These are phyloP conservation scores for Muscicapa comitata DNA, from an alignment of 2,797 vertebrate species.

Conservation along the genomic window DNA sequence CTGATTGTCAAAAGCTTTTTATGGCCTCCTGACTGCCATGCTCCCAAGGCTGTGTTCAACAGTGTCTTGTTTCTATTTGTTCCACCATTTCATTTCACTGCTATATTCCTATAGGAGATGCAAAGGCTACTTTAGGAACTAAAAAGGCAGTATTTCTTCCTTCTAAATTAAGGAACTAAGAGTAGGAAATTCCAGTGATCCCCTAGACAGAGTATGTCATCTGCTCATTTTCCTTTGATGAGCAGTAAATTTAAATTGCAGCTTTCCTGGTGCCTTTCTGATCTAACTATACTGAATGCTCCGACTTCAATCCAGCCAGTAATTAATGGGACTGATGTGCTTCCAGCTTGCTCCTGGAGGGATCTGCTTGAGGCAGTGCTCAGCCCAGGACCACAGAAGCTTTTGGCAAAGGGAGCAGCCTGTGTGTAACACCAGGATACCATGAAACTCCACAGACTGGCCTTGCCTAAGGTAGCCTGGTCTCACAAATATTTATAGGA, in stretches of 20 bases:
- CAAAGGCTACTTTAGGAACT: not conserved
- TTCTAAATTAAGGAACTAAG: not conserved
- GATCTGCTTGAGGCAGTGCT: not conserved
- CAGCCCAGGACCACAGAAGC: not conserved
- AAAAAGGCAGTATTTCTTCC: not conserved
- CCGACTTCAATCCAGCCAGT: not conserved
- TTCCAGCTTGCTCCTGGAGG: not conserved
- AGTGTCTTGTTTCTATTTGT: not conserved
- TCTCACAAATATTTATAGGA: not conserved
- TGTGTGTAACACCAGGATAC: not conserved
- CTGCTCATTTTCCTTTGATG: not conserved
- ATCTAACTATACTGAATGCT: not conserved
- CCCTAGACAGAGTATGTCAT: not conserved
- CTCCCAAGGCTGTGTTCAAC: not conserved
- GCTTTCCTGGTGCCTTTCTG: not conserved
- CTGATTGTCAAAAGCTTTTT: not conserved
- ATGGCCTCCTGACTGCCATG: not conserved
- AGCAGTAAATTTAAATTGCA: not conserved
- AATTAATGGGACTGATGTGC: not conserved
- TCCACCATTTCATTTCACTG: not conserved
- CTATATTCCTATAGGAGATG: not conserved
- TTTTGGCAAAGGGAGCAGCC: not conserved
- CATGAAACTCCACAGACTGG: accelerated
- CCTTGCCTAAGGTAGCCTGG: not conserved
- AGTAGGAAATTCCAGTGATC: not conserved